Evolutionary conservation across 2,113 vertebrate genomes (phyloP).

Genomic region (Ailurus styani): DNA sequence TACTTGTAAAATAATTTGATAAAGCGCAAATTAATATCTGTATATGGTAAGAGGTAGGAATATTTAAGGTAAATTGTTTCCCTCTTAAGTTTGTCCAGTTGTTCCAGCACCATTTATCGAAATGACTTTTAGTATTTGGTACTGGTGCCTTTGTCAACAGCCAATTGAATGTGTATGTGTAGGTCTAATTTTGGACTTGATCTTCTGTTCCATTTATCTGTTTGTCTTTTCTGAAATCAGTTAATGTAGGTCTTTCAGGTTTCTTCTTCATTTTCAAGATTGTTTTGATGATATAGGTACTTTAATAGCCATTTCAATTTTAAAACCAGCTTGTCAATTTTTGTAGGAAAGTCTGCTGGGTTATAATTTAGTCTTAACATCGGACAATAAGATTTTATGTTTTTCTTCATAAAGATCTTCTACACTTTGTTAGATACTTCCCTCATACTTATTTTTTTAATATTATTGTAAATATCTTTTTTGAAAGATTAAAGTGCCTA

Average conservation of each 20-base stretch:
- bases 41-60: not conserved
- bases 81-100: not conserved
- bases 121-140: not conserved
- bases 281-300: not conserved
- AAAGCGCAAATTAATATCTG: not conserved
- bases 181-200: not conserved
- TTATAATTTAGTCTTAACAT: constrained; percentile 4
- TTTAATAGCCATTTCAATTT: constrained; percentile 5
- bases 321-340: constrained; percentile 2
- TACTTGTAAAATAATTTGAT: not conserved
- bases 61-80: not conserved
- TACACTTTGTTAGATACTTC: not conserved
- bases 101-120: not conserved
- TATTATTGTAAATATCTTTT: not conserved
- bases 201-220: not conserved
- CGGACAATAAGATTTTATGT: not conserved
- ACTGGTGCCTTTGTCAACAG: not conserved
- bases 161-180: not conserved
- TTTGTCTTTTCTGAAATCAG: not conserved
- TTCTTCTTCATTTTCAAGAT: constrained; percentile 3
- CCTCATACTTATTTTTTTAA: not conserved
- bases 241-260: not conserved
- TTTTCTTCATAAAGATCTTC: not conserved
- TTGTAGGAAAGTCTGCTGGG: not conserved
- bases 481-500: not conserved